phyloP scores from a whole-genome alignment of 2,888 invertebrate species.

The Choreutis nemorana region DNA sequence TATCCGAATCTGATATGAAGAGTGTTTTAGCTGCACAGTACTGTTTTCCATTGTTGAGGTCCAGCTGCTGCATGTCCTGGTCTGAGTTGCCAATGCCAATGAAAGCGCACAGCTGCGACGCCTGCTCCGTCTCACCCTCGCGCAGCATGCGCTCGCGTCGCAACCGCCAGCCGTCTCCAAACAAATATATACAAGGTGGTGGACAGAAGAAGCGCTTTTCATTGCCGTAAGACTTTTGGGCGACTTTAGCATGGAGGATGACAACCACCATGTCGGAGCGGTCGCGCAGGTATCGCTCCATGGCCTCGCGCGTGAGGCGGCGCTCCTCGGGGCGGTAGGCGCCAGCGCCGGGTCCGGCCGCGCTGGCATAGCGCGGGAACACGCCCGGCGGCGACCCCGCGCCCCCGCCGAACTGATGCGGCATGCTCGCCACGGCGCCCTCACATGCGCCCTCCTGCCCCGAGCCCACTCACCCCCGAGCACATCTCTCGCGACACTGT shows the following conservation, averaged over 20 bases:
- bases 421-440: conserved; percentile 70
- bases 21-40: conserved; percentile 99
- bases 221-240: conserved; percentile 99
- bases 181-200: conserved; percentile 97
- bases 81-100: conserved; percentile 99
- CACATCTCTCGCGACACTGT: conserved; percentile 6
- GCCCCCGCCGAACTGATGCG: conserved; percentile 80
- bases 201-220: conserved; percentile 99
- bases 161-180: conserved; percentile 98
- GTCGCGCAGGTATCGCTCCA: conserved; percentile 95
- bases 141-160: conserved; percentile 93
- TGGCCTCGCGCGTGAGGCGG: conserved; percentile 86
- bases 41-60: conserved; percentile 96
- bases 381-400: conserved; percentile 71
- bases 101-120: conserved; percentile 96
- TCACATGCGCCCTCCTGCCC: conserved; percentile 40
- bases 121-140: conserved; percentile 89
- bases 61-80: conserved; percentile 98
- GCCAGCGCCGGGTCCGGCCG: conserved; percentile 64
- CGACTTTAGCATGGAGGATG: conserved; percentile 98
- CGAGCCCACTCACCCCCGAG: conserved; percentile 14
- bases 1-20: conserved; percentile 99
- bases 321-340: conserved; percentile 81
- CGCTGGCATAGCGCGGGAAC: conserved; percentile 71
- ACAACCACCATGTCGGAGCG: conserved; percentile 96